Conservation (phyloP, 2,888 invertebrate genomes). For the Anagyrus pseudococci region DNA sequence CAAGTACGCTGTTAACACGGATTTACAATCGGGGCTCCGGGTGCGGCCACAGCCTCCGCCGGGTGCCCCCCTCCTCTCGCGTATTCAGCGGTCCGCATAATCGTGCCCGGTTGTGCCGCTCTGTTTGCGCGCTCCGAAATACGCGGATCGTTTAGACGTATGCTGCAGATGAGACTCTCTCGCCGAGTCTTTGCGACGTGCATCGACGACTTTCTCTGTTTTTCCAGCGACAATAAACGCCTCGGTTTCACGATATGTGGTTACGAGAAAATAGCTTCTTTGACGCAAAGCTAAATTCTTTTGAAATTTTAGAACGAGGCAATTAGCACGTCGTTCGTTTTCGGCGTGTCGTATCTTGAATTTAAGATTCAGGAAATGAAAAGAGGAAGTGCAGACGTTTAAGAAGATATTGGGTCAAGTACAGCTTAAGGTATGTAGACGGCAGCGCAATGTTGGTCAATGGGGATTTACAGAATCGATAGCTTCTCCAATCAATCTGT, state of each 20-base stretch:
- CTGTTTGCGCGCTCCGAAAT: not conserved
- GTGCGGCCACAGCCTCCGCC: no score
- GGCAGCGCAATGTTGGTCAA: slow-evolving; percentile 16
- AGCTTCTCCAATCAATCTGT: not conserved
- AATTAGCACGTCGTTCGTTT: no score
- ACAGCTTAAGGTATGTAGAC: not conserved
- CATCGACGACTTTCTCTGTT: no score
- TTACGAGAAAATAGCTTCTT: no score
- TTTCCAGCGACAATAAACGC: no score
- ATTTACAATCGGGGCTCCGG: slow-evolving; percentile 30
- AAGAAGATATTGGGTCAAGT: slow-evolving; percentile 10
- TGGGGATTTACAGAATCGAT: slow-evolving; percentile 14
- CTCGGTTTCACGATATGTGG: no score
- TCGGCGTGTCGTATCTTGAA: no score
- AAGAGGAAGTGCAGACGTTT: not conserved
- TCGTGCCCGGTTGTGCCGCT: no score
- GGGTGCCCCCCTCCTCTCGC: not conserved
- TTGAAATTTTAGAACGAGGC: no score
- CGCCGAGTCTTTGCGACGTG: no score
- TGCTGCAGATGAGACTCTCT: not conserved
- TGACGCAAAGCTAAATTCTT: no score
- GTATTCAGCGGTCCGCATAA: slow-evolving; percentile 28
- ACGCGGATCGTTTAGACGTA: not conserved
- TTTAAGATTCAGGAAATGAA: no score
- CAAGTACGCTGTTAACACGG: slow-evolving; percentile 38